Evolutionary conservation across 1,140 invertebrate species (phyloP).

Genomic region (Lasioglossum baleicum): DNA sequence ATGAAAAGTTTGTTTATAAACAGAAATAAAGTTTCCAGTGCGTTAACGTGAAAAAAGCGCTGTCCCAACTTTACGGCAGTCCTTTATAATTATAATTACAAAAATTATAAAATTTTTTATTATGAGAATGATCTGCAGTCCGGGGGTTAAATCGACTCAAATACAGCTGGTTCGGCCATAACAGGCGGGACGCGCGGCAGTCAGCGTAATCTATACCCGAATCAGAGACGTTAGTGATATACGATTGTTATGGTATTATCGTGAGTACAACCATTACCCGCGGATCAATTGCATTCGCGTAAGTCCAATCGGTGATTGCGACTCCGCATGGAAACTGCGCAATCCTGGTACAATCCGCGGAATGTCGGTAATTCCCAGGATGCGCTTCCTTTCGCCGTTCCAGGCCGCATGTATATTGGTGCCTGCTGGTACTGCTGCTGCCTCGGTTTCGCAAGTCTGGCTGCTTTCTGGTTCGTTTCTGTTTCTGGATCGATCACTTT

Average conservation of each 20-base stretch:
- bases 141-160: neutral
- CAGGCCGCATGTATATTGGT: slow-evolving; percentile 52
- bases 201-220: slow-evolving; percentile 30
- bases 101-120: too few relatives aligned
- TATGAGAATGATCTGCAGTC: too few relatives aligned
- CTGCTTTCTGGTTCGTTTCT: slow-evolving; percentile 36
- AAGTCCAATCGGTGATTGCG: slow-evolving; percentile 58
- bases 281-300: slow-evolving; percentile 62
- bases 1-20: too few relatives aligned
- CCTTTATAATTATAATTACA: too few relatives aligned
- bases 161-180: neutral
- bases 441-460: slow-evolving; percentile 53
- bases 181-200: neutral
- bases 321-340: slow-evolving; percentile 69
- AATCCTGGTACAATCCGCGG: slow-evolving; percentile 75
- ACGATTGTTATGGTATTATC: slow-evolving; percentile 62
- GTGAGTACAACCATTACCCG: slow-evolving; percentile 53
- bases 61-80: too few relatives aligned
- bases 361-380: slow-evolving; percentile 73
- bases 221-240: slow-evolving; percentile 50
- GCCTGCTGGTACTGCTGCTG: slow-evolving; percentile 43
- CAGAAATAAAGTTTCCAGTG: too few relatives aligned
- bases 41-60: too few relatives aligned
- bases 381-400: slow-evolving; percentile 67
- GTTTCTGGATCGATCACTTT: slow-evolving; percentile 53